Base-by-base conservation (phyloP, 2,888 invertebrate species). In the Pachycephus smyrnensis region DNA sequence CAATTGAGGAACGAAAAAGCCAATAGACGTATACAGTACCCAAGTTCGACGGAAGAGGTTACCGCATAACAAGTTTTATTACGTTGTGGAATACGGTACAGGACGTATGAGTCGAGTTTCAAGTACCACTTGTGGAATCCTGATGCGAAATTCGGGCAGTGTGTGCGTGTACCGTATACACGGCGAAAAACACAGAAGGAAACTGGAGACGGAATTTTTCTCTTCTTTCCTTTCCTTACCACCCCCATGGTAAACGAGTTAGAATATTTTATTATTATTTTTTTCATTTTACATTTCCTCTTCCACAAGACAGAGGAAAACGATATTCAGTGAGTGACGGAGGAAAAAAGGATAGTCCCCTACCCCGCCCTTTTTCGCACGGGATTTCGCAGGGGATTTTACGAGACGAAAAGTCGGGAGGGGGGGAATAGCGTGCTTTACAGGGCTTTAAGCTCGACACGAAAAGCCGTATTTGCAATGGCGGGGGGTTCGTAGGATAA, bases 41-140 rank as follows among this genome's bases (percentile, higher is more conserved):
- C 23, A 9, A 23, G 55, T 55, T 23, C 9, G 23, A 23, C 23
- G 23, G 55, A 55, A 55, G 55, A 55, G 55, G 55, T 55, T 55
- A 80, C 75, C 80, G 79, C 79, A 75, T 82, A 84, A 84, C 76
- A 79, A 85, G 81, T 79, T 82, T 80, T 81, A 80, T 79, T 80
- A 40, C 73, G 79, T 75, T 55, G 73, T 68, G 75, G 76, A 75
- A 79, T 81, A 80, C 82, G 82, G 77, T 68, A 35, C 75, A 73
- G 78, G 80, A 81, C 80, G 82, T 82, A 85, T 82, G 83, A 85
- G 80, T 82, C 82, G 83, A 86, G 83, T 86, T 86, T 86, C 84
- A 79, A 80, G 81, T 73, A 35, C 71, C 69, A 71, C 76, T 76
- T 35, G 55, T 55, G 55, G 55, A 55, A 55, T 55, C 9, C 55